These are phyloP conservation scores for Bugulina stolonifera DNA, from an alignment of 2,888 invertebrate species.

Conservation along the genomic window DNA sequence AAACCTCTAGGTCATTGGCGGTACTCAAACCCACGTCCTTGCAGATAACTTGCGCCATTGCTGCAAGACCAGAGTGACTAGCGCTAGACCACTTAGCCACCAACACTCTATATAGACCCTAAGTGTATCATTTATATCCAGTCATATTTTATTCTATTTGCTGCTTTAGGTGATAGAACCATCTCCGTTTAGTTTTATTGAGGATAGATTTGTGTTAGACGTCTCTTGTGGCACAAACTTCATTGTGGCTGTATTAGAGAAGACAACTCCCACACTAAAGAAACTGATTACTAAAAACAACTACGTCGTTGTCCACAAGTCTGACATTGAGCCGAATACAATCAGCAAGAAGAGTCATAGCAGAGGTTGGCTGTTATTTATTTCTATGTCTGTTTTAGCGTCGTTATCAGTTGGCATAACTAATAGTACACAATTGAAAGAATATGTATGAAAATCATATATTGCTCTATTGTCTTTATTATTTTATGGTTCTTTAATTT, in stretches of 20 bases:
- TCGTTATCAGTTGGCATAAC: too few relatives aligned
- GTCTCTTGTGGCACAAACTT: constrained; percentile 44
- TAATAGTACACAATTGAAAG: too few relatives aligned
- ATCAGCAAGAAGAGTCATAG: neutral
- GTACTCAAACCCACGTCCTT: too few relatives aligned
- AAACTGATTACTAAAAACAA: neutral
- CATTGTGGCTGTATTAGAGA: constrained; percentile 43
- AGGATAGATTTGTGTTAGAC: constrained; percentile 38
- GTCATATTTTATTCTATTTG: neutral
- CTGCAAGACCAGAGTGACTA: too few relatives aligned
- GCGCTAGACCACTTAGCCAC: too few relatives aligned
- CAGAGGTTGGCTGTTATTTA: neutral
- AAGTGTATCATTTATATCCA: neutral
- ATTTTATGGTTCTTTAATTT: too few relatives aligned
- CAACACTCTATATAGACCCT: too few relatives aligned
- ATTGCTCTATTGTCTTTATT: too few relatives aligned
- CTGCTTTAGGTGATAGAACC: constrained; percentile 32
- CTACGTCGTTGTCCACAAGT: constrained; percentile 26
- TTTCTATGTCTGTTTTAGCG: too few relatives aligned
- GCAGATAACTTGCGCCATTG: too few relatives aligned
- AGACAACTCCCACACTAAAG: constrained; percentile 16
- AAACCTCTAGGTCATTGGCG: too few relatives aligned
- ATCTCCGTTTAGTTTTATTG: constrained; percentile 35
- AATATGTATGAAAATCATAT: too few relatives aligned
- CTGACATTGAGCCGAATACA: neutral